Base-by-base conservation (phyloP, 1,140 invertebrate species). In the Lamellibrachia luymesi region DNA sequence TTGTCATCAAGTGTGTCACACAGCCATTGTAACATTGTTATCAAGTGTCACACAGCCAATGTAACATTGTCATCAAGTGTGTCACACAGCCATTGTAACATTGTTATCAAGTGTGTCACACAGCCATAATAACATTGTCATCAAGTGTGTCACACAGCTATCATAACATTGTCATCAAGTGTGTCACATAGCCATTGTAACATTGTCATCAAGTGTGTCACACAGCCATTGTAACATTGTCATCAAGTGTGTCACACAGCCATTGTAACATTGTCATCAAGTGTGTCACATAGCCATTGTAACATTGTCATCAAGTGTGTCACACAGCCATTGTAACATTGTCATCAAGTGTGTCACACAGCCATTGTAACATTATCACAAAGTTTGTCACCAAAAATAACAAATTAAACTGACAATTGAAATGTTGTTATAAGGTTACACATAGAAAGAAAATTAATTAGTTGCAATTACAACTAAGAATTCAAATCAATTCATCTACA, bases 11-110 rank as follows among this genome's bases (percentile, higher is more conserved):
- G 92, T 56, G 38, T 38, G 22, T 52, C 50, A 52, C 17, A 8
- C n/a, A 56, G 7, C 64, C 7, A 38, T 38, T 93, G 93, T 80
- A 93, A 94, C 52, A 93, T 93, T 94, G 52, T 90, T 17, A 91
- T 50, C 17, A 93, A 51, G 90, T 38, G 80, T 51, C 7, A n/a
- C n/a, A n/a, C n/a, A n/a, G n/a, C n/a, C n/a, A n/a, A n/a, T n/a
- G n/a, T n/a, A n/a, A n/a, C n/a, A n/a, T n/a, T n/a, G n/a, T n/a
- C n/a, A 56, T 6, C 52, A 56, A 56, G 52, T 80, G 64, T 80
- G 64, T 80, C 64, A 80, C 7, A 4, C 64, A 80, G 64, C 25
- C 64, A 25, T 89, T 56, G 49, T 4, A 22, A 80, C 38, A 38
- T 38, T 38, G 38, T 38, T 1, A 56, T 8, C 52, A 56, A 56